Evolutionary conservation across 2,113 vertebrate species (phyloP), one percentile per base, ranked within the genome.

Genomic region (Penelope pileata): DNA sequence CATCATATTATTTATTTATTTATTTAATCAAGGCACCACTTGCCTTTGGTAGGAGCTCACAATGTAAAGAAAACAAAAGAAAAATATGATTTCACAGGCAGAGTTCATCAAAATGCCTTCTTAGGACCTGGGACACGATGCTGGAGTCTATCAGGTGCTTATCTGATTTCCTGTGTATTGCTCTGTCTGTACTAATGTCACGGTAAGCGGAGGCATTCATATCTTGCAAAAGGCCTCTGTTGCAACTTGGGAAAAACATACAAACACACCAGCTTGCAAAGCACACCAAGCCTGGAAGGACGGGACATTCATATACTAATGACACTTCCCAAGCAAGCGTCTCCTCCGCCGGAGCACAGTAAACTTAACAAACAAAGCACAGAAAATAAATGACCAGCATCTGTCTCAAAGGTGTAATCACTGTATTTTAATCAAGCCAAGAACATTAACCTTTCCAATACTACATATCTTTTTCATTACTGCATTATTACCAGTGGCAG

Each of bases 391-490:
- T 1, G 3, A 43, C 22, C 59, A 58, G 32, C 42, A 86, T 74
- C 58, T 62, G 63, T 53, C 92, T 83, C 47, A 36, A 21, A 45
- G 50, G 50, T 76, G 6, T 18, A 72, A 76, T 32, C 1, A 2
- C 1, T 87, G 36, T 62, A 77, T 94, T 90, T 93, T 86, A 86
- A 95, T 78, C 96, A 90, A 94, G 74, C 29, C 2, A 3, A 38
- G 23, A 80, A 58, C 54, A 63, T 86, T 42, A 80, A 81, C 67
- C 59, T 90, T 83, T 88, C 43, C n/a, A 83, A n/a, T 7, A 10
- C 1, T 53, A 68, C 64, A 19, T 56, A 81, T 83, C 10, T 78
- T 83, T 93, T 96, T 83, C 64, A 90, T 70, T 64, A 83, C 27
- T 86, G 64, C n/a, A 42, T 90, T 83, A 90, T 59, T 83, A 74